Conservation (phyloP, 2,888 invertebrate genomes). For the Subacronicta megacephala region DNA sequence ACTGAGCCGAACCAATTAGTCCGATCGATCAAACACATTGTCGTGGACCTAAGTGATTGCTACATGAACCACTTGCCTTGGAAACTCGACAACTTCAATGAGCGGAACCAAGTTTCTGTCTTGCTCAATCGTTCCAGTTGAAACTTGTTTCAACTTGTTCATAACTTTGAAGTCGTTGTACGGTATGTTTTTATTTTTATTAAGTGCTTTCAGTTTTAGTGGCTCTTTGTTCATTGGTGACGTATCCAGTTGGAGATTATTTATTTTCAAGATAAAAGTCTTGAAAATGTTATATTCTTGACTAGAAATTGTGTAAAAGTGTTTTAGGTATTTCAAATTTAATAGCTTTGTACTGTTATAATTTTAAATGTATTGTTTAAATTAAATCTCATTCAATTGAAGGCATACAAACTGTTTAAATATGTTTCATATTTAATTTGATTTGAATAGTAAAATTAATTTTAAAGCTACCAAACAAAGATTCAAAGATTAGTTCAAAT, state of each 20-base stretch:
- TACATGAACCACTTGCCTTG: slow-evolving; percentile 28
- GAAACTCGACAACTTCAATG: slow-evolving; percentile 37
- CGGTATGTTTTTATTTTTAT: slow-evolving; percentile 26
- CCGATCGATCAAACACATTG: slow-evolving; percentile 52
- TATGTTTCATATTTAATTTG: too few relatives aligned
- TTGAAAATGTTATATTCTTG: too few relatives aligned
- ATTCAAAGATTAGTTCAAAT: not conserved
- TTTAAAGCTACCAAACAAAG: too few relatives aligned
- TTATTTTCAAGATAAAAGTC: not conserved
- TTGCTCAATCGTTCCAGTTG: slow-evolving; percentile 38
- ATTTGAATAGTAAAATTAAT: too few relatives aligned
- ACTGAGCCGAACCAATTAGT: slow-evolving; percentile 43
- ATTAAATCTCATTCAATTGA: too few relatives aligned
- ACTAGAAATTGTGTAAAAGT: too few relatives aligned
- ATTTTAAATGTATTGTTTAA: too few relatives aligned
- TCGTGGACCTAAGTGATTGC: slow-evolving; percentile 45
- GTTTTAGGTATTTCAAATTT: too few relatives aligned
- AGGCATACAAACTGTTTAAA: too few relatives aligned
- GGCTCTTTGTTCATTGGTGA: not conserved
- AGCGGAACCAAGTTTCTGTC: slow-evolving; percentile 35
- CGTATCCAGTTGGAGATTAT: not conserved
- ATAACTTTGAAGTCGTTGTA: slow-evolving; percentile 33
- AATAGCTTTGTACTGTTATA: too few relatives aligned
- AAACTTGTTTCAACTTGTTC: slow-evolving; percentile 43
- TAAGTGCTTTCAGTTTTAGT: slow-evolving; percentile 6